These are phyloP conservation scores for Lepus townsendii DNA, from an alignment of 2,797 vertebrate species.

Conservation along the genomic window DNA sequence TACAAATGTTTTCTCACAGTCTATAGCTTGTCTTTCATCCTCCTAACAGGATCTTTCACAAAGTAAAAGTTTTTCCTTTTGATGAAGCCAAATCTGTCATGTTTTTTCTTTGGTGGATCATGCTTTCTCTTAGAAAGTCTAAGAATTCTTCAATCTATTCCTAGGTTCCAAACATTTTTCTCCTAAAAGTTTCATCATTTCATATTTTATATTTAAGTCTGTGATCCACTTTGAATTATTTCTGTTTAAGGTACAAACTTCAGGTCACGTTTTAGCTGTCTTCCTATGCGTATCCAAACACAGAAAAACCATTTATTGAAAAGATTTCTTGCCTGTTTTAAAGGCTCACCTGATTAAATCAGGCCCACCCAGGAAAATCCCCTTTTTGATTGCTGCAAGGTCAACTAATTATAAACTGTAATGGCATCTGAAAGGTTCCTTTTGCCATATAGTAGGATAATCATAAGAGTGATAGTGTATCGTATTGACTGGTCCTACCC, in stretches of 20 bases:
- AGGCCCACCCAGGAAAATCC: neutral
- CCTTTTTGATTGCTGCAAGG: constrained; percentile 35
- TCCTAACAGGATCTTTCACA: constrained; percentile 22
- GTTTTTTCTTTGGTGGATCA: constrained; percentile 16
- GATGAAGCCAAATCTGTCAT: constrained; percentile 24
- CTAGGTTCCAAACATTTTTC: constrained; percentile 28
- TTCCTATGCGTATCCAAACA: neutral
- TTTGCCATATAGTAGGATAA: constrained; percentile 43
- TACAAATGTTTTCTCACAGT: constrained; percentile 56
- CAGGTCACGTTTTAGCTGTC: constrained; percentile 42
- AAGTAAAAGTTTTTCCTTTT: constrained; percentile 25
- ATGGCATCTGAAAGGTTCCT: constrained; percentile 28
- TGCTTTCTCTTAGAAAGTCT: constrained; percentile 29
- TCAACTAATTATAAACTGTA: constrained; percentile 38
- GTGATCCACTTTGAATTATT: neutral
- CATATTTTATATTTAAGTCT: constrained; percentile 66
- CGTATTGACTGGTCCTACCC: neutral
- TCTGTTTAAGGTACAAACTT: neutral
- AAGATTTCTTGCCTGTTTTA: constrained; percentile 57
- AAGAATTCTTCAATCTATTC: constrained; percentile 30
- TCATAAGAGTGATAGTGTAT: neutral
- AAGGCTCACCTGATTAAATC: constrained; percentile 39
- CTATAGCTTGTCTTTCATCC: constrained; percentile 44
- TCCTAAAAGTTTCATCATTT: constrained; percentile 29
- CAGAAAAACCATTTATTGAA: constrained; percentile 43